Conservation (phyloP, 2,113 vertebrate genomes). For the Phrynosoma blainvillii region DNA sequence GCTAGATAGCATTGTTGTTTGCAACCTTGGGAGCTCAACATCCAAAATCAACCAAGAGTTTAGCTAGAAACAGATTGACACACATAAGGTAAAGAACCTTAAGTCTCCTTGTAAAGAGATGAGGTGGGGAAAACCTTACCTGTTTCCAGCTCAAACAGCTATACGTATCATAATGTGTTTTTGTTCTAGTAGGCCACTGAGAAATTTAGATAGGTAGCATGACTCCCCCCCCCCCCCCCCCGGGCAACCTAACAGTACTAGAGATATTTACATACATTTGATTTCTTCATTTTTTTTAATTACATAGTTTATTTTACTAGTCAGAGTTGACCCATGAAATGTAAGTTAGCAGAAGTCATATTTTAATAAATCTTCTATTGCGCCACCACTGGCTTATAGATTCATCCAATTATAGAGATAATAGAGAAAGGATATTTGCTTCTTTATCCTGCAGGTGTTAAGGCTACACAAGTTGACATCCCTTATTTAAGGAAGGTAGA, state of each 20-base stretch:
- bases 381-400: no score
- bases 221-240: background rate
- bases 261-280: background rate
- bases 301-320: background rate
- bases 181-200: slow-evolving; percentile 23
- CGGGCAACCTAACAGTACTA: background rate
- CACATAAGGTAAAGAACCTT: no score
- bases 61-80: no score
- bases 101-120: no score
- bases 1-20: no score
- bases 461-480: background rate
- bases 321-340: background rate
- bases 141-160: background rate
- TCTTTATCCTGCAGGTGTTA: background rate
- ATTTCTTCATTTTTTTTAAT: background rate
- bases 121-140: no score
- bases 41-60: no score
- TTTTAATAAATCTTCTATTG: background rate
- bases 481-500: background rate
- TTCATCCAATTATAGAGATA: background rate
- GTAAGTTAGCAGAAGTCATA: background rate
- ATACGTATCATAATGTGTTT: background rate
- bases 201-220: background rate
- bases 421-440: background rate
- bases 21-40: no score